These are phyloP conservation scores for Berghia stephanieae DNA, from an alignment of 1,140 invertebrate species.

Conservation along the genomic window DNA sequence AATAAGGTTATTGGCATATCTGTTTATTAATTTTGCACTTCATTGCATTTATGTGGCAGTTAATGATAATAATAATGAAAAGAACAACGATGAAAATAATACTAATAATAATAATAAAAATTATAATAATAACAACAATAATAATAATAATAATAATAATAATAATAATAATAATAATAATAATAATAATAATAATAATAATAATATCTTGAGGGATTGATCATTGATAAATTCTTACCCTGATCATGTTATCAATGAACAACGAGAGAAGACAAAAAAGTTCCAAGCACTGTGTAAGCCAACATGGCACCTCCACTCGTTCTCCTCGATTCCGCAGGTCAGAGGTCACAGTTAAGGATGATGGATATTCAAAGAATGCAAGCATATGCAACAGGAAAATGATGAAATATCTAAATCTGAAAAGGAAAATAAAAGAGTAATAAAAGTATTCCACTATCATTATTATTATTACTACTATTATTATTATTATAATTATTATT, in stretches of 20 bases:
- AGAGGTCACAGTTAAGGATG: constrained; percentile 60
- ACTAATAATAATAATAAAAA: too few species aligned
- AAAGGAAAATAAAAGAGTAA: constrained; percentile 18
- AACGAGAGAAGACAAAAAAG: constrained; percentile 58
- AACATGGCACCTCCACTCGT: constrained; percentile 51
- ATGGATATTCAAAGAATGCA: constrained; percentile 64
- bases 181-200: too few species aligned
- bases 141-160: too few species aligned
- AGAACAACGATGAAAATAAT: too few species aligned
- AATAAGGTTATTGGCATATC: too few species aligned
- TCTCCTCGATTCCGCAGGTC: constrained; percentile 49
- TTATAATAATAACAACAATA: too few species aligned
- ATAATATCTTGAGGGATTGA: too few species aligned
- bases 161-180: too few species aligned
- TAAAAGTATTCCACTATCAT: neutral
- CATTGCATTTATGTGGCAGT: too few species aligned
- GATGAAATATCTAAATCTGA: constrained; percentile 46
- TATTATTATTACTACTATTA: neutral
- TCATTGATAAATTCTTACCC: constrained; percentile 51
- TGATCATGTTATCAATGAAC: constrained; percentile 49
- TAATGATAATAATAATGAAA: too few species aligned
- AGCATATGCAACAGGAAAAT: constrained; percentile 59
- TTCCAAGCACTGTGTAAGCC: constrained; percentile 56
- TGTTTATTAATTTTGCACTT: too few species aligned
- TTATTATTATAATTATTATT: neutral